Evolutionary conservation across 2,113 vertebrate genomes (phyloP).

Genomic region (Amazona vittata): DNA sequence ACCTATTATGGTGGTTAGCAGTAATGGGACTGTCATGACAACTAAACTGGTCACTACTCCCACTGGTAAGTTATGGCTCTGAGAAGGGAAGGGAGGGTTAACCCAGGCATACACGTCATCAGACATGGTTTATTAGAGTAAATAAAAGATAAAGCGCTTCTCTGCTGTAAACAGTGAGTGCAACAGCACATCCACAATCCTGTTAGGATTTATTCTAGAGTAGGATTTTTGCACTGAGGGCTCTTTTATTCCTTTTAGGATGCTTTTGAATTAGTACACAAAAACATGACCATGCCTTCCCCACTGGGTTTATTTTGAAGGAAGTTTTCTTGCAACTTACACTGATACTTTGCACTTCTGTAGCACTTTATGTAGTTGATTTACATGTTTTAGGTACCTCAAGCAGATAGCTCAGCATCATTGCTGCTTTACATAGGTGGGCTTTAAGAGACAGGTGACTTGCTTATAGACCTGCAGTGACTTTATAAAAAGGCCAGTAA

Average conservation of each 20-base stretch:
- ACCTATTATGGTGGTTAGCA: conserved; percentile 99
- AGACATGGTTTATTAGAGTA: not conserved
- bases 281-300: not conserved
- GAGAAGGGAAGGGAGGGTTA: conserved; percentile 66
- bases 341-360: conserved; percentile 59
- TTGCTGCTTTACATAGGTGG: not conserved
- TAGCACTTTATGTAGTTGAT: not conserved
- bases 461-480: conserved; percentile 39
- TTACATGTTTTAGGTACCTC: not conserved
- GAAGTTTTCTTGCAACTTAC: not conserved
- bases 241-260: not conserved
- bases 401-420: not conserved
- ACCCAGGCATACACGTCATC: not conserved
- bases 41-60: conserved; percentile 95
- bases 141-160: not conserved
- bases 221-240: not conserved
- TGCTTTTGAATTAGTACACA: not conserved
- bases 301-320: not conserved
- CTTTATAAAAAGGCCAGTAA: not conserved
- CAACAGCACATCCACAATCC: not conserved
- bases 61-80: conserved; percentile 83
- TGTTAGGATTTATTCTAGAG: not conserved
- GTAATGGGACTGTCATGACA: conserved; percentile 98
- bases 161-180: not conserved
- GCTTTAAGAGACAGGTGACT: not conserved